These are phyloP conservation scores for Lophotriccus pileatus DNA, from an alignment of 2,797 vertebrate species.

Conservation along the genomic window DNA sequence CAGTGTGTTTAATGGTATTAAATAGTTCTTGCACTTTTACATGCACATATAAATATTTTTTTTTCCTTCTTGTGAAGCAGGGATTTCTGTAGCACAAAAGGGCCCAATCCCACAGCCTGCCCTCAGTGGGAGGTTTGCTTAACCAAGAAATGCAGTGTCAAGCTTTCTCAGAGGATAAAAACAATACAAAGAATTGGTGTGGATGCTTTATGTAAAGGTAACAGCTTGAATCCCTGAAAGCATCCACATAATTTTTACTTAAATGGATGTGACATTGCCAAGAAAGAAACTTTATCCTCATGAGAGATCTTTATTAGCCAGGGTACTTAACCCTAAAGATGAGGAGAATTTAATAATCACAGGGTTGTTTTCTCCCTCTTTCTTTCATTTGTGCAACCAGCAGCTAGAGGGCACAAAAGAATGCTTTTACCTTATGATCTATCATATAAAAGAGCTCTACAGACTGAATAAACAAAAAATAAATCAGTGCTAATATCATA, in stretches of 20 bases:
- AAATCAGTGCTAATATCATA: constrained; percentile 31
- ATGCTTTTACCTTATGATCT: constrained; percentile 75
- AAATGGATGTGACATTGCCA: constrained; percentile 62
- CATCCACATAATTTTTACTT: constrained; percentile 60
- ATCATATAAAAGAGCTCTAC: constrained; percentile 40
- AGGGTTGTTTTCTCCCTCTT: constrained; percentile 61
- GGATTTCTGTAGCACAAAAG: constrained; percentile 28
- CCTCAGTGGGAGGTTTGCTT: constrained; percentile 47
- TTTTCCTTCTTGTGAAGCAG: neutral
- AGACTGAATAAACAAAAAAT: constrained; percentile 57
- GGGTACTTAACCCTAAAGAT: constrained; percentile 67
- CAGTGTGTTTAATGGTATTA: neutral
- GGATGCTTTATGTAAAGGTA: constrained; percentile 53
- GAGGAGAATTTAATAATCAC: constrained; percentile 70
- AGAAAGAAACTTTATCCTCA: constrained; percentile 60
- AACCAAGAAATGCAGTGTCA: constrained; percentile 49
- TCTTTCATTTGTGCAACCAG: constrained; percentile 73
- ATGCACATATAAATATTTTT: neutral
- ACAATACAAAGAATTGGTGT: constrained; percentile 47
- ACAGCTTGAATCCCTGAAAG: constrained; percentile 57
- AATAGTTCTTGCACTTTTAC: neutral
- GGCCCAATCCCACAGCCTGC: constrained; percentile 15
- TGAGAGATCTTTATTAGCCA: constrained; percentile 44
- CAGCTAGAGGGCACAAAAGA: constrained; percentile 84
- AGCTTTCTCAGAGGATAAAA: constrained; percentile 44